Evolutionary conservation across 2,113 vertebrate genomes (phyloP).

Genomic region (Dipodomys spectabilis): DNA sequence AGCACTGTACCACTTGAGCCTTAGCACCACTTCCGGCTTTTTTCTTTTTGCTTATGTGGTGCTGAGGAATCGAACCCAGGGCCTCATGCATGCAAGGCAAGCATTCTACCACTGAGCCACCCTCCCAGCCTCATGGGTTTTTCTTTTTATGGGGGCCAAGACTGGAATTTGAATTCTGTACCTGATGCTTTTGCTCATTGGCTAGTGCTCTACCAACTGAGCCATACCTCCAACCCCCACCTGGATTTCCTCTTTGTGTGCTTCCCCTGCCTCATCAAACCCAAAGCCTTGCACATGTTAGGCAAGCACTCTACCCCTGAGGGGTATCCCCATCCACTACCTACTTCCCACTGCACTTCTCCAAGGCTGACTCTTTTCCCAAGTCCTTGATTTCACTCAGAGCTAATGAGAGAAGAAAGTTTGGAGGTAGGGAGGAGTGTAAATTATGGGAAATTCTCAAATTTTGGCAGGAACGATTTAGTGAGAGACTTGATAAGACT

Average conservation of each 20-base stretch:
- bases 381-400: conserved; percentile 28
- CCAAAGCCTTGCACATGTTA: neutral
- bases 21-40: too few species aligned
- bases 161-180: too few species aligned
- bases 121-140: neutral
- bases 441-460: conserved; percentile 52
- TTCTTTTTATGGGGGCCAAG: neutral
- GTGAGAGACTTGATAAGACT: conserved; percentile 41
- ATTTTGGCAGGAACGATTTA: conserved; percentile 19
- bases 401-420: neutral
- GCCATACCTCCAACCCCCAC: too few species aligned
- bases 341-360: conserved; percentile 27
- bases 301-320: neutral
- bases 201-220: too few species aligned
- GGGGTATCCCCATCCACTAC: neutral
- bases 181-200: too few species aligned
- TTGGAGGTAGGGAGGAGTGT: neutral
- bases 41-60: too few species aligned
- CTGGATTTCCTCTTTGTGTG: conserved; percentile 7
- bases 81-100: too few species aligned
- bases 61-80: too few species aligned
- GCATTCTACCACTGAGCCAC: too few species aligned
- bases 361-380: conserved; percentile 14
- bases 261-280: neutral
- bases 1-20: too few species aligned